These are phyloP conservation scores for Dendroctonus valens DNA, from an alignment of 1,140 invertebrate species.

Conservation along the genomic window DNA sequence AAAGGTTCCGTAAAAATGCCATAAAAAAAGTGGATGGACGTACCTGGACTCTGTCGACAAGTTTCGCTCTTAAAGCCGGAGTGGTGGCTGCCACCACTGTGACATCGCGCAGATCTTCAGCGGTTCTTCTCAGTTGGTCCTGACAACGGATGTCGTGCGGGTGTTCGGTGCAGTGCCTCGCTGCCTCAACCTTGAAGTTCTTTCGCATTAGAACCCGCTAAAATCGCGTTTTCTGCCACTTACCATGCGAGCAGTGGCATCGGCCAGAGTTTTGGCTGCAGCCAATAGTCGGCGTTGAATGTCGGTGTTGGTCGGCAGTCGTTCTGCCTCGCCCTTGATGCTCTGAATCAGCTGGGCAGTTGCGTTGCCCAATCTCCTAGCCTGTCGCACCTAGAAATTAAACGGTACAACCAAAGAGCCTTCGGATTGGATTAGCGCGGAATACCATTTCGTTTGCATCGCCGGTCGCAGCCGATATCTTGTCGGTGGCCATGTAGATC, in stretches of 20 bases:
- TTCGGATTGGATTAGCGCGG: constrained; percentile 32
- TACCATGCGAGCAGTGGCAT: constrained; percentile 94
- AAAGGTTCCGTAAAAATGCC: not conserved
- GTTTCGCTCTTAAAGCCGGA: constrained; percentile 74
- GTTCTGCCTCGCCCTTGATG: constrained; percentile 92
- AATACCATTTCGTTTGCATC: constrained; percentile 90
- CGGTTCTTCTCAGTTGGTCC: constrained; percentile 79
- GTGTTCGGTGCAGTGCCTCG: constrained; percentile 83
- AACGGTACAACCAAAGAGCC: not conserved
- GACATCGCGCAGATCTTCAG: constrained; percentile 86
- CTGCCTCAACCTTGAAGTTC: constrained; percentile 68
- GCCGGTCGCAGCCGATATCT: constrained; percentile 77
- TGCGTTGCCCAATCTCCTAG: constrained; percentile 86
- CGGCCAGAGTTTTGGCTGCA: constrained; percentile 89
- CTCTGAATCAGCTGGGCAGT: constrained; percentile 89
- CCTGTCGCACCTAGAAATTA: constrained; percentile 61
- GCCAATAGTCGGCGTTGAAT: constrained; percentile 86
- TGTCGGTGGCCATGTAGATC: constrained; percentile 88
- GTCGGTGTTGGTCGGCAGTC: constrained; percentile 82
- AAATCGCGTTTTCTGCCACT: not conserved
- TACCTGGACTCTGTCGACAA: constrained; percentile 70
- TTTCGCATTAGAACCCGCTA: not conserved
- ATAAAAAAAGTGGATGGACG: not conserved
- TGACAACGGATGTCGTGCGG: constrained; percentile 84
- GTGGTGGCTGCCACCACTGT: constrained; percentile 78